These are phyloP conservation scores for Trissoscelio sp. DNA, from an alignment of 2,888 invertebrate species.

Conservation along the genomic window DNA sequence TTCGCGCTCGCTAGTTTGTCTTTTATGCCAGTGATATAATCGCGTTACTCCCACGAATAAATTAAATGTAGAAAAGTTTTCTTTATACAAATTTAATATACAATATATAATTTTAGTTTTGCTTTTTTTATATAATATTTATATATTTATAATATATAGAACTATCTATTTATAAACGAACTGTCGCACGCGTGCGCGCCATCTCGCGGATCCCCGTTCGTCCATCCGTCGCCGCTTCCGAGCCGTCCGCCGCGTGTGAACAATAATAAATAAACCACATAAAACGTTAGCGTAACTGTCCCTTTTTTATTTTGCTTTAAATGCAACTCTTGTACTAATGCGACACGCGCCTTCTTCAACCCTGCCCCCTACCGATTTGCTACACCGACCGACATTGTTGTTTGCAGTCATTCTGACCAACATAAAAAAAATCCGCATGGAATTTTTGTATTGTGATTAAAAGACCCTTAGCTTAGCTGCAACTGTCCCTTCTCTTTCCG, in stretches of 20 bases:
- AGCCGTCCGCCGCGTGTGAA: slow-evolving; percentile 70
- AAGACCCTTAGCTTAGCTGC: too few species aligned
- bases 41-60: slow-evolving; percentile 82
- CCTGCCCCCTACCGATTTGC: background rate
- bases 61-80: slow-evolving; percentile 83
- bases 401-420: background rate
- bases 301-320: slow-evolving; percentile 76
- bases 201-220: slow-evolving; percentile 59
- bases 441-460: too few species aligned
- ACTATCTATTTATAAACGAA: slow-evolving; percentile 80
- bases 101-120: slow-evolving; percentile 80
- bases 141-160: slow-evolving; percentile 81
- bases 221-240: slow-evolving; percentile 49
- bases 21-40: slow-evolving; percentile 72
- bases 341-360: slow-evolving; percentile 73
- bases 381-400: slow-evolving; percentile 2
- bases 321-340: slow-evolving; percentile 83
- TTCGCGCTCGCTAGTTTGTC: slow-evolving; percentile 59
- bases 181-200: slow-evolving; percentile 56
- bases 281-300: slow-evolving; percentile 68
- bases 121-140: slow-evolving; percentile 76
- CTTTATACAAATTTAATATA: slow-evolving; percentile 84
- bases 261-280: slow-evolving; percentile 77
- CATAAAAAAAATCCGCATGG: too few species aligned
- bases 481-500: too few species aligned